Percentiles rank a stretch among this genome's conserved stretches.
phyloP scores from a whole-genome alignment of 2,888 invertebrate species.

The Phragmatobia fuliginosa region DNA sequence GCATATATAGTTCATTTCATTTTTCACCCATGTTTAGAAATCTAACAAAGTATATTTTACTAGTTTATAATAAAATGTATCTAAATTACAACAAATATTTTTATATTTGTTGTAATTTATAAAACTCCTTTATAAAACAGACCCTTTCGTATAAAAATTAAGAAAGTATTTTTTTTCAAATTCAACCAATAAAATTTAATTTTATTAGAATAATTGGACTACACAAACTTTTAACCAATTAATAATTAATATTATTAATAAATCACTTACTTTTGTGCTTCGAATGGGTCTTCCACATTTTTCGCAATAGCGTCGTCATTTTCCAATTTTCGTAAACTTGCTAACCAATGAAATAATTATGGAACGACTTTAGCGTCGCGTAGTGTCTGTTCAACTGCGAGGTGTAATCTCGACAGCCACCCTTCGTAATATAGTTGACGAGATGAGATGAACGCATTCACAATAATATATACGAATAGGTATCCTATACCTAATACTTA shows the following conservation, averaged over 20 bases:
- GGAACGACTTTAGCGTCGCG: slow-evolving; percentile 69
- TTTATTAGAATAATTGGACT: not conserved
- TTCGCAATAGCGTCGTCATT: slow-evolving; percentile 88
- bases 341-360: slow-evolving; percentile 23
- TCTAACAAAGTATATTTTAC: no score
- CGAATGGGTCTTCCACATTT: slow-evolving; percentile 89
- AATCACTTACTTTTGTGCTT: slow-evolving; percentile 90
- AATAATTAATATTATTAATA: not conserved
- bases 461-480: not conserved
- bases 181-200: not conserved
- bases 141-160: not conserved
- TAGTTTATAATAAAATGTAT: no score
- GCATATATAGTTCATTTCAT: no score
- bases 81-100: no score
- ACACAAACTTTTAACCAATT: not conserved
- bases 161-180: not conserved
- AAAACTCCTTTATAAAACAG: no score
- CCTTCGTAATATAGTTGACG: slow-evolving; percentile 54
- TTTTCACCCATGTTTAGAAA: no score
- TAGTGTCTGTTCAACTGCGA: slow-evolving; percentile 58
- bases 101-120: no score
- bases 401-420: slow-evolving; percentile 58
- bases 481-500: not conserved
- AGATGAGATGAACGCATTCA: slow-evolving; percentile 7
- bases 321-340: slow-evolving; percentile 24